Evolutionary conservation across 2,888 invertebrate species (phyloP).

Genomic region (Apodemia zela): DNA sequence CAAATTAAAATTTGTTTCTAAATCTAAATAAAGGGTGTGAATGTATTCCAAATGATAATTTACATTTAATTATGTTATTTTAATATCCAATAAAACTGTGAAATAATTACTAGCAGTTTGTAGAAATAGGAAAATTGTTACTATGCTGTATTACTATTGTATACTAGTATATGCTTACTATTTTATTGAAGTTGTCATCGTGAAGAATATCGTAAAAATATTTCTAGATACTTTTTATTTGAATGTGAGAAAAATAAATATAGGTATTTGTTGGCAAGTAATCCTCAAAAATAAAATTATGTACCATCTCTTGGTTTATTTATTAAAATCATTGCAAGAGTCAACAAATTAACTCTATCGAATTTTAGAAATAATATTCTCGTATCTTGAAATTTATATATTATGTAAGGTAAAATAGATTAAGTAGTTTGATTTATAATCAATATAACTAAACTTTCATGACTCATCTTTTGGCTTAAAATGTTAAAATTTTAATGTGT

Average conservation of each 20-base stretch:
- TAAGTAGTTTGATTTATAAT: conserved; percentile 16
- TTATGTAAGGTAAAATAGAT: conserved; percentile 5
- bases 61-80: neutral
- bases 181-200: neutral
- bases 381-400: neutral
- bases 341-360: neutral
- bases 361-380: neutral
- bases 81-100: neutral
- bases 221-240: neutral
- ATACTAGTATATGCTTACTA: too few relatives aligned
- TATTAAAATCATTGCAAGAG: neutral
- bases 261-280: neutral
- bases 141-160: too few relatives aligned
- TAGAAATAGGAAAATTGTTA: neutral
- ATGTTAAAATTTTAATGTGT: conserved; percentile 10
- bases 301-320: too few relatives aligned
- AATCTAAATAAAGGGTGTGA: neutral
- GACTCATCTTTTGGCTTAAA: conserved; percentile 3
- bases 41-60: neutral
- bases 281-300: neutral
- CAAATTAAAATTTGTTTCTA: neutral
- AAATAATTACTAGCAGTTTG: neutral
- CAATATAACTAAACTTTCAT: conserved; percentile 7
- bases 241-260: neutral
- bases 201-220: neutral